Percentiles rank a stretch among this genome's conserved stretches.
Evolutionary conservation across 2,113 vertebrate genomes (phyloP).

Genomic region (Peromyscus maniculatus): DNA sequence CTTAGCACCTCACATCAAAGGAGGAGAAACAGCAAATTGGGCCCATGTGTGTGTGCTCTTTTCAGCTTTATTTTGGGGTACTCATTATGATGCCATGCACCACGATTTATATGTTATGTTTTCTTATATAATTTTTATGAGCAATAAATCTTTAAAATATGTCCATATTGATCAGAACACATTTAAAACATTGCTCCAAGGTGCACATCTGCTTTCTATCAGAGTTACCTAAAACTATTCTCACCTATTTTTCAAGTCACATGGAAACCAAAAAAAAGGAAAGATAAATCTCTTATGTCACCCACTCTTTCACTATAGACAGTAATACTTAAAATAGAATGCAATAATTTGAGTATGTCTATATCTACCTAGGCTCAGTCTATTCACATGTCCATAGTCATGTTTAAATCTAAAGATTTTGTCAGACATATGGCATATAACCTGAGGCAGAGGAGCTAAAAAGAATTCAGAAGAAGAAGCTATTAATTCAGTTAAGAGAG

Average conservation of each 20-base stretch:
- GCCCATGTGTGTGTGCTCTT: background rate
- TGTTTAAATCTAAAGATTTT: background rate
- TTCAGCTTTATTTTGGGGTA: background rate
- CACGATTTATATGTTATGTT: background rate
- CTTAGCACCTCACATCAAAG: background rate
- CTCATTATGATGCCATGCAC: background rate
- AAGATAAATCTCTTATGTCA: background rate
- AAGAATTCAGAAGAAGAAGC: background rate
- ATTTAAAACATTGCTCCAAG: conserved; percentile 2
- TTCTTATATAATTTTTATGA: background rate
- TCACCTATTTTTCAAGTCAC: background rate
- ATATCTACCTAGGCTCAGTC: background rate
- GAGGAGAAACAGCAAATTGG: background rate
- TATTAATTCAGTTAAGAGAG: background rate
- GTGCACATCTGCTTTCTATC: background rate
- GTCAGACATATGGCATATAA: background rate
- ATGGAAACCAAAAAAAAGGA: background rate
- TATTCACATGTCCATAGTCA: background rate
- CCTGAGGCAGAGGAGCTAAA: background rate
- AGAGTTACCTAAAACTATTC: background rate
- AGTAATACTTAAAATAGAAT: background rate
- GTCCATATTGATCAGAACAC: background rate
- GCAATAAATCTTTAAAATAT: background rate
- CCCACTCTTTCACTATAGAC: background rate
- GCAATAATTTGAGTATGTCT: background rate